Evolutionary conservation across 1,140 invertebrate genomes (phyloP).

Genomic region (Heliconius himera): DNA sequence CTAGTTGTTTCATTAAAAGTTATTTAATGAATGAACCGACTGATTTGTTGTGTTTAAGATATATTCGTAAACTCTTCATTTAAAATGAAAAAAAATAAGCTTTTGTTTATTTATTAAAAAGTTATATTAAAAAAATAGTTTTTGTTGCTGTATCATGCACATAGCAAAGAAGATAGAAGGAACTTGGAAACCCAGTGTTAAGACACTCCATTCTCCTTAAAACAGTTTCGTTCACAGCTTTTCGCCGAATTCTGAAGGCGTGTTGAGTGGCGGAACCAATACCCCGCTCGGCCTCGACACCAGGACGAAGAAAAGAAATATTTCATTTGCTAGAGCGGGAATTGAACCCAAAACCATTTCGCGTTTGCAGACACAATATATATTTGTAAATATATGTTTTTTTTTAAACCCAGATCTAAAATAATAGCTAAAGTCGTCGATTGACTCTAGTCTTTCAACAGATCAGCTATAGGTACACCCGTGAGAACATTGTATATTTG

Average conservation of each 20-base stretch:
- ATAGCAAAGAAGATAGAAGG: not conserved
- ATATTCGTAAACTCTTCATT: no score
- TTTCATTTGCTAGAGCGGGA: not conserved
- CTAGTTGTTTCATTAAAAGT: not conserved
- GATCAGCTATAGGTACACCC: not conserved
- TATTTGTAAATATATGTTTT: not conserved
- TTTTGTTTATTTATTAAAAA: no score
- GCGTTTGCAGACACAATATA: not conserved
- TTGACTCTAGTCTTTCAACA: not conserved
- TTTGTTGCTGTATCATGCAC: no score
- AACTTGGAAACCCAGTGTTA: no score
- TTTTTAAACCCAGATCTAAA: no score
- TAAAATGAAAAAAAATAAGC: no score
- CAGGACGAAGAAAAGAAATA: not conserved
- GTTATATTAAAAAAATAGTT: no score
- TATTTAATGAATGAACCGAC: conserved; percentile 1
- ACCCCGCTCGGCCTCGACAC: not conserved
- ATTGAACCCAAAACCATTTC: not conserved
- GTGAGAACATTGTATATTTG: not conserved
- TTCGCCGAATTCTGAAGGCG: not conserved
- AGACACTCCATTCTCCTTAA: not conserved
- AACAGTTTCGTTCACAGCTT: not conserved
- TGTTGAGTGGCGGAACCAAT: not conserved
- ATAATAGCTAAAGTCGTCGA: not conserved
- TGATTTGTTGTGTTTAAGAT: not conserved